A percentile compares a stretch with the other conserved stretches of the same genome.
Evolutionary conservation across 35 echinoderm and acorn worm species (phyloP).

Genomic region (Ophiothrix spiculata): DNA sequence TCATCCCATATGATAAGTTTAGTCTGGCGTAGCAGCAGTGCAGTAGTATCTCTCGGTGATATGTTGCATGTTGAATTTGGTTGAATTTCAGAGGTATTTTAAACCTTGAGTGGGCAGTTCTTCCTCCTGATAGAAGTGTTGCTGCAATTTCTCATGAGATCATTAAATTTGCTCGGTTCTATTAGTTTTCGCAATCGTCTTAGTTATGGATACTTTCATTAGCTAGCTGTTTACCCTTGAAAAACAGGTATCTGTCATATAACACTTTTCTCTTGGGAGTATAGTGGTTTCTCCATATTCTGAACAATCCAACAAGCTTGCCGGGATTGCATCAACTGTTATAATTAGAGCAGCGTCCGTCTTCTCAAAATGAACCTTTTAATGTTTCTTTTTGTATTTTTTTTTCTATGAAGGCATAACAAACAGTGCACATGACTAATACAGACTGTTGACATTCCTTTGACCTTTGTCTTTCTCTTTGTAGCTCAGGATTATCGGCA

Average conservation of each 20-base stretch:
- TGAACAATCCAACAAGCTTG: too few relatives aligned
- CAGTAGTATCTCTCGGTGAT: not conserved
- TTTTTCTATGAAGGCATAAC: conserved; percentile 32
- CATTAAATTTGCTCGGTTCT: too few relatives aligned
- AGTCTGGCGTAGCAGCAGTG: conserved; percentile 10
- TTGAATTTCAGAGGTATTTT: conserved; percentile 44
- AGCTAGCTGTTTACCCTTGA: too few relatives aligned
- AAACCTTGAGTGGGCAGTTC: conserved; percentile 32
- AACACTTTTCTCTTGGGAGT: too few relatives aligned
- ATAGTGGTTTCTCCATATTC: too few relatives aligned
- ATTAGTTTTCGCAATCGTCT: too few relatives aligned
- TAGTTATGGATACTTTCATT: too few relatives aligned
- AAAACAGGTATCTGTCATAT: too few relatives aligned
- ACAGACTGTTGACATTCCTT: not conserved
- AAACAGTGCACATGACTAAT: conserved; percentile 37
- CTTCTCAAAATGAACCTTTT: not conserved
- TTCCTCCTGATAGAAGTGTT: conserved; percentile 18
- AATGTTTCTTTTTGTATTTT: conserved; percentile 35
- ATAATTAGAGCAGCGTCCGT: conserved; percentile 25
- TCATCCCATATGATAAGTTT: conserved; percentile 43
- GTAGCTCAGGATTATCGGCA: conserved; percentile 1
- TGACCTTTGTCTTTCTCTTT: conserved; percentile 20
- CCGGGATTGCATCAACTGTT: too few relatives aligned
- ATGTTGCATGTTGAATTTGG: conserved; percentile 46
- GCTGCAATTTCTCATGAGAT: conserved; percentile 52